Percentiles rank a stretch among this genome's conserved stretches.
Conservation (phyloP, 2,888 invertebrate species). For the Andricus quercusramuli region DNA sequence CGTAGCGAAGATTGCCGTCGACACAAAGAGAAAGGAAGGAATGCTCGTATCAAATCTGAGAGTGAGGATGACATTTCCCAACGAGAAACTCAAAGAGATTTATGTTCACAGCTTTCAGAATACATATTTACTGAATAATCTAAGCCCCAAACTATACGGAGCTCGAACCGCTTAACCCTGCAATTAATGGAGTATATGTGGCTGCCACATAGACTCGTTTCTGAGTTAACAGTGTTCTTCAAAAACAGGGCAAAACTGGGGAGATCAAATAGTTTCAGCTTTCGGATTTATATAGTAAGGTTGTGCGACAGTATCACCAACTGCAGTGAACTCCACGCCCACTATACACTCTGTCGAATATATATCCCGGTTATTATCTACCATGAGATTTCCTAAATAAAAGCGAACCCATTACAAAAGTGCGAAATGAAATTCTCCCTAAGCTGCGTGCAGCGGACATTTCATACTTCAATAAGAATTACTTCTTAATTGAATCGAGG, state of each 20-base stretch:
- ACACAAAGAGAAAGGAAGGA: background rate
- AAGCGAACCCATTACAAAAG: background rate
- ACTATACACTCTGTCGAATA: background rate
- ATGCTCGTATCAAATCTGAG: conserved; percentile 2
- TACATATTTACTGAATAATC: background rate
- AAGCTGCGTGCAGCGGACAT: background rate
- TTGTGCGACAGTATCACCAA: background rate
- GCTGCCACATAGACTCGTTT: background rate
- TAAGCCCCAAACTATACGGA: background rate
- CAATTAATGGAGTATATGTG: background rate
- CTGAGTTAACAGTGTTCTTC: no score
- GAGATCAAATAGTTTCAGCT: background rate
- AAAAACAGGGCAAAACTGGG: background rate
- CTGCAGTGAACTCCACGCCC: background rate
- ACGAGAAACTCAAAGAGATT: background rate
- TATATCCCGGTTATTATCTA: background rate
- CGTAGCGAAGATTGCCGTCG: background rate
- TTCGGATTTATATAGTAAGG: background rate
- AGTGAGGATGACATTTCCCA: conserved; percentile 22
- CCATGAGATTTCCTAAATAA: background rate
- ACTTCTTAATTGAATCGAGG: background rate
- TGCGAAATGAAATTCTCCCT: background rate
- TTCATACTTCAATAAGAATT: background rate
- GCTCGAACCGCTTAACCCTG: background rate
- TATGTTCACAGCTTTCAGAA: conserved; percentile 16